A percentile compares a stretch with the other conserved stretches of the same genome.
Conservation (phyloP, 2,113 vertebrate genomes). For the Passer montanus region DNA sequence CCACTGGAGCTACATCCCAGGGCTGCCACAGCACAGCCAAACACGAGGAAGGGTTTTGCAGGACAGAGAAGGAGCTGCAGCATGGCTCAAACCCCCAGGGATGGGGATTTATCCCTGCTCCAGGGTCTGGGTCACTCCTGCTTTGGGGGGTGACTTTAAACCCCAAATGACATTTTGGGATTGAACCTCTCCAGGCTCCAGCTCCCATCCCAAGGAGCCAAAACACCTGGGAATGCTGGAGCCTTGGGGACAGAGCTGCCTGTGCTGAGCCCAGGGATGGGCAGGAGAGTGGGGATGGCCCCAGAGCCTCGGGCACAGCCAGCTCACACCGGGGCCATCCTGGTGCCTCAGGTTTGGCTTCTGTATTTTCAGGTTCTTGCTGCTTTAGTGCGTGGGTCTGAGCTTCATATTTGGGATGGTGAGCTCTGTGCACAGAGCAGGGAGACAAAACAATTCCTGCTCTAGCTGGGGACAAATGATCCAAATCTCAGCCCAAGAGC, state of each 20-base stretch:
- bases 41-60: accelerated
- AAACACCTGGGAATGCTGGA: not conserved
- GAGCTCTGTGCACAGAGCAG: not conserved
- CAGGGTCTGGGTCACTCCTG: accelerated
- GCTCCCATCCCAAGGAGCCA: not conserved
- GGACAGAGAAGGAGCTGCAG: not conserved
- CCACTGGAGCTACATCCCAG: accelerated
- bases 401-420: accelerated
- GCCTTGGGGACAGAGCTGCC: not conserved
- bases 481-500: not conserved
- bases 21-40: not conserved
- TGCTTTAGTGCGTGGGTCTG: not conserved
- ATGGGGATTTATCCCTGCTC: not conserved
- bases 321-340: accelerated
- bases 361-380: not conserved
- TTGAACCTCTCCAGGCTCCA: not conserved
- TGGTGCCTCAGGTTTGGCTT: not conserved
- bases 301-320: not conserved
- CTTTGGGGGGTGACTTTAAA: not conserved
- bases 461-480: not conserved
- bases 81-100: not conserved
- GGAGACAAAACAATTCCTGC: not conserved
- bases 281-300: not conserved
- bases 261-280: not conserved
- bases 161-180: not conserved